These are phyloP conservation scores for Epinephelus malabaricus DNA, from an alignment of 2,797 vertebrate genomes.

Conservation along the genomic window DNA sequence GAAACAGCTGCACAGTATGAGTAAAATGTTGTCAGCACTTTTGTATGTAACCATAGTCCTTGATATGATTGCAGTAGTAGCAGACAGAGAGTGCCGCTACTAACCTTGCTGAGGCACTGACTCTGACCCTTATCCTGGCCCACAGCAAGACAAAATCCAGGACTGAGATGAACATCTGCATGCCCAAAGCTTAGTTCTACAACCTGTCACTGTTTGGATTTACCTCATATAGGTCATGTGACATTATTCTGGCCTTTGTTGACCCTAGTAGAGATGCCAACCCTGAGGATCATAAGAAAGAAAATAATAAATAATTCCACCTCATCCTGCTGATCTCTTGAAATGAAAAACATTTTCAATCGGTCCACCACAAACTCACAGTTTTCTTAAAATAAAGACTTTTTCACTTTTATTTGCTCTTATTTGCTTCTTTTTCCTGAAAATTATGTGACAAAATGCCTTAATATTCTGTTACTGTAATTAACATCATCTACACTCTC, in stretches of 20 bases:
- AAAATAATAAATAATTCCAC: background rate
- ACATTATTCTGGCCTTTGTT: background rate
- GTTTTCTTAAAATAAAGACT: slow-evolving; percentile 29
- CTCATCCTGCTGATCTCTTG: background rate
- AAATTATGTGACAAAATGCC: slow-evolving; percentile 23
- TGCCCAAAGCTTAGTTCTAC: slow-evolving; percentile 2
- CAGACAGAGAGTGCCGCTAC: background rate
- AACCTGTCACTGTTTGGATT: background rate
- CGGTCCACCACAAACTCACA: background rate
- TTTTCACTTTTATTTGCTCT: background rate
- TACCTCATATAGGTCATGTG: background rate
- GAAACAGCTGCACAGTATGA: background rate
- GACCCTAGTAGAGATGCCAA: background rate
- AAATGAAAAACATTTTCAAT: background rate
- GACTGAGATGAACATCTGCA: slow-evolving; percentile 37
- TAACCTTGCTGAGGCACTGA: background rate
- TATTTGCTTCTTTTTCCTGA: background rate
- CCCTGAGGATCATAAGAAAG: background rate
- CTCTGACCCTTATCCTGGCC: background rate
- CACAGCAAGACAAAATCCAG: slow-evolving; percentile 13
- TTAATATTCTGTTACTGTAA: slow-evolving; percentile 24
- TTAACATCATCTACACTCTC: slow-evolving; percentile 5
- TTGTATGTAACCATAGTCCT: no score
- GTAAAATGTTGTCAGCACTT: no score
- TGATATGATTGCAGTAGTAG: background rate